Conservation (phyloP, 2,888 invertebrate species). For the Hypomecis punctinalis region DNA sequence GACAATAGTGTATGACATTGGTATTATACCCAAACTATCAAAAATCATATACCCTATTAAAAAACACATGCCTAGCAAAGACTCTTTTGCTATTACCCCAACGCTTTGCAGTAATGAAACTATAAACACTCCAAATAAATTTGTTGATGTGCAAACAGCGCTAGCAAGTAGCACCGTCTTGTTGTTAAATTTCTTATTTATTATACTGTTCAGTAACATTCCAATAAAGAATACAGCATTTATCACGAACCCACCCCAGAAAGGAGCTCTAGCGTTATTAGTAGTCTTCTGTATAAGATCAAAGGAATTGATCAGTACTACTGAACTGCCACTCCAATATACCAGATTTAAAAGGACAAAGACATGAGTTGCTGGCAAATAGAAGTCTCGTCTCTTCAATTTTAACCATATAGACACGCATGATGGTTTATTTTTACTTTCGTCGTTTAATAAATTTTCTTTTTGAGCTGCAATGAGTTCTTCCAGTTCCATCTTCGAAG, state of each 20-base stretch:
- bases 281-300: background rate
- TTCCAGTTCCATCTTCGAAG: conserved; percentile 32
- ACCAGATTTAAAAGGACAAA: conserved; percentile 30
- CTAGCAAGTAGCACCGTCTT: conserved; percentile 3
- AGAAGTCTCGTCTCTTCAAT: conserved; percentile 37
- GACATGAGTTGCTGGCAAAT: conserved; percentile 36
- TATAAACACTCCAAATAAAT: conserved; percentile 4
- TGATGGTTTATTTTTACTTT: background rate
- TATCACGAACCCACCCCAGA: conserved; percentile 15
- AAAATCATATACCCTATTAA: conserved; percentile 26
- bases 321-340: conserved; percentile 39
- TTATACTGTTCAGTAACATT: background rate
- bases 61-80: conserved; percentile 29
- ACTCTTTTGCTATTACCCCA: conserved; percentile 24
- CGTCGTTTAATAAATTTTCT: conserved; percentile 9
- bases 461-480: conserved; percentile 35
- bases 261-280: conserved; percentile 21
- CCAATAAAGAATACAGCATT: conserved; percentile 4
- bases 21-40: conserved; percentile 26
- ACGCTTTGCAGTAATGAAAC: conserved; percentile 16
- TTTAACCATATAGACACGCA: background rate
- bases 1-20: conserved; percentile 22
- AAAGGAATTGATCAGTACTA: conserved; percentile 24
- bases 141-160: background rate
- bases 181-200: conserved; percentile 6